phyloP scores from a whole-genome alignment of 2,888 invertebrate genomes.

The Acleris cristana region DNA sequence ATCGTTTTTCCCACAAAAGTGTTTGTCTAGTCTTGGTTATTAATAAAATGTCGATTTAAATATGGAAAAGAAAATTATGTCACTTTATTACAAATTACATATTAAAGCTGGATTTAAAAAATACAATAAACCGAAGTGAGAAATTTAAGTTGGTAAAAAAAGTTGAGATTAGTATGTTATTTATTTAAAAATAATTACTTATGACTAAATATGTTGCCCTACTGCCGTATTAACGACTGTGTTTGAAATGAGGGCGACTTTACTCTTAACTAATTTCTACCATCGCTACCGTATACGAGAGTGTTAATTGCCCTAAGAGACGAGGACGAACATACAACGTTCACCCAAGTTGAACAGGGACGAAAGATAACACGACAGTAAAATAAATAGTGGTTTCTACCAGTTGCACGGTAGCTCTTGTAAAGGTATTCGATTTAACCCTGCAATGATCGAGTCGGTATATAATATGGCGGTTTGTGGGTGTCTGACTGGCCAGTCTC shows the following conservation, averaged over 20 bases:
- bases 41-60: no score
- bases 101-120: no score
- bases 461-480: slow-evolving; percentile 23
- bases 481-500: background rate
- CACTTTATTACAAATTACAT: no score
- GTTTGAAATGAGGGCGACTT: slow-evolving; percentile 38
- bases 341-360: slow-evolving; percentile 17
- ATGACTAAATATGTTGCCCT: background rate
- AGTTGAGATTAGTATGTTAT: no score
- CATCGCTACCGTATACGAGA: slow-evolving; percentile 43
- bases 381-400: slow-evolving; percentile 40
- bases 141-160: no score
- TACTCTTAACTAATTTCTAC: slow-evolving; percentile 45
- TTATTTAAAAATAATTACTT: no score
- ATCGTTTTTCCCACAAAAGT: no score
- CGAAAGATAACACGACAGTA: slow-evolving; percentile 31
- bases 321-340: slow-evolving; percentile 23
- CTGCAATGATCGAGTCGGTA: slow-evolving; percentile 31
- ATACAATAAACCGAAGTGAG: no score
- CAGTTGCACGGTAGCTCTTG: slow-evolving; percentile 37
- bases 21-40: no score
- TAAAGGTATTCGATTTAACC: slow-evolving; percentile 39
- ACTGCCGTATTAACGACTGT: slow-evolving; percentile 16
- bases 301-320: slow-evolving; percentile 42
- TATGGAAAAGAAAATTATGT: no score